A percentile compares a stretch with the other conserved stretches of the same genome.
Evolutionary conservation across 2,888 invertebrate genomes (phyloP).

Genomic region (Cabera pusaria): DNA sequence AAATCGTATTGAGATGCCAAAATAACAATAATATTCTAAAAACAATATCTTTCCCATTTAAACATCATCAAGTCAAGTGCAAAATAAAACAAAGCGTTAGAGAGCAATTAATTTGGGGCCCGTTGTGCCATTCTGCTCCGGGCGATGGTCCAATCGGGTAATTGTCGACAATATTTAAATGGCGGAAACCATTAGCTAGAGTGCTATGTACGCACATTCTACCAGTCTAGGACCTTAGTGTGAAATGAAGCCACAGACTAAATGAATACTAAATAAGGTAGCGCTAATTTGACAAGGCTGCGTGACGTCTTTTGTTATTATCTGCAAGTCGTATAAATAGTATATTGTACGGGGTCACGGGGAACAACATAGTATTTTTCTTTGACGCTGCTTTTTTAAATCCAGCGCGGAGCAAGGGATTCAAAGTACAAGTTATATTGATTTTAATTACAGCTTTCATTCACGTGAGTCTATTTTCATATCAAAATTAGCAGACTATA

Average conservation of each 20-base stretch:
- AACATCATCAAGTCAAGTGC: slow-evolving; percentile 45
- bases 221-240: slow-evolving; percentile 4
- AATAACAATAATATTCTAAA: slow-evolving; percentile 5
- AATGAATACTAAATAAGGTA: slow-evolving; percentile 10
- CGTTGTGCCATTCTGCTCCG: slow-evolving; percentile 56
- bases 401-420: too few relatives aligned
- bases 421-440: too few relatives aligned
- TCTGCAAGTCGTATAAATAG: too few relatives aligned
- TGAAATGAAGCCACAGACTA: too few relatives aligned
- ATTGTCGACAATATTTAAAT: slow-evolving; percentile 83
- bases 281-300: neutral
- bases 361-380: too few relatives aligned
- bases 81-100: slow-evolving; percentile 71
- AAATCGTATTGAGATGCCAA: too few relatives aligned
- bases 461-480: too few relatives aligned
- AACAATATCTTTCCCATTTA: slow-evolving; percentile 32
- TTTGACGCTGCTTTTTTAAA: too few relatives aligned
- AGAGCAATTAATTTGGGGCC: slow-evolving; percentile 78
- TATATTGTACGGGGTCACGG: too few relatives aligned
- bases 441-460: too few relatives aligned
- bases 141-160: slow-evolving; percentile 76
- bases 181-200: slow-evolving; percentile 81
- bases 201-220: slow-evolving; percentile 58
- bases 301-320: neutral
- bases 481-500: slow-evolving; percentile 29